Conservation (phyloP, 2,113 vertebrate genomes). For the Scolopax mira region DNA sequence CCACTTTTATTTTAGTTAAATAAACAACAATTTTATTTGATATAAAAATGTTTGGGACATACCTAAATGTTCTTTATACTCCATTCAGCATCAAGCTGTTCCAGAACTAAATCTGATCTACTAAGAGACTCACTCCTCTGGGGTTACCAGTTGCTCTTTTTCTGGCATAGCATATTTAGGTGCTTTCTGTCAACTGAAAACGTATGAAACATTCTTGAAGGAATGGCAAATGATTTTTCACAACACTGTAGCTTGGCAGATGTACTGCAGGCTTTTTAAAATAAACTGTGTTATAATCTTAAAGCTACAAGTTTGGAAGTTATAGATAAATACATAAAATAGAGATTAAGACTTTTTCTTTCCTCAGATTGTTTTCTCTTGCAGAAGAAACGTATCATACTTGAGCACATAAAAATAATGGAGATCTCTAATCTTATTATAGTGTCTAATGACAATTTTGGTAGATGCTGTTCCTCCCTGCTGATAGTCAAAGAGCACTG, state of each 20-base stretch:
- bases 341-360: background rate
- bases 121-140: background rate
- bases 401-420: background rate
- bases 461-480: no score
- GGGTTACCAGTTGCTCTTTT: background rate
- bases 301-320: background rate
- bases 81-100: background rate
- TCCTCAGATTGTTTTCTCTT: background rate
- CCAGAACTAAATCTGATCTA: background rate
- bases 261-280: background rate
- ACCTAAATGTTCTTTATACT: background rate
- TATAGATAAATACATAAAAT: background rate
- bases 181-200: background rate
- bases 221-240: background rate
- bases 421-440: background rate
- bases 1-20: background rate
- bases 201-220: background rate
- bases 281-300: background rate
- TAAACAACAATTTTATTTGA: background rate
- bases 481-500: background rate
- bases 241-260: background rate
- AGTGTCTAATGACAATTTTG: background rate
- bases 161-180: background rate
- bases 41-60: background rate
- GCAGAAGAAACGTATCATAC: background rate